Evolutionary conservation across 2,797 vertebrate species (phyloP).

Genomic region (Alcedo atthis): DNA sequence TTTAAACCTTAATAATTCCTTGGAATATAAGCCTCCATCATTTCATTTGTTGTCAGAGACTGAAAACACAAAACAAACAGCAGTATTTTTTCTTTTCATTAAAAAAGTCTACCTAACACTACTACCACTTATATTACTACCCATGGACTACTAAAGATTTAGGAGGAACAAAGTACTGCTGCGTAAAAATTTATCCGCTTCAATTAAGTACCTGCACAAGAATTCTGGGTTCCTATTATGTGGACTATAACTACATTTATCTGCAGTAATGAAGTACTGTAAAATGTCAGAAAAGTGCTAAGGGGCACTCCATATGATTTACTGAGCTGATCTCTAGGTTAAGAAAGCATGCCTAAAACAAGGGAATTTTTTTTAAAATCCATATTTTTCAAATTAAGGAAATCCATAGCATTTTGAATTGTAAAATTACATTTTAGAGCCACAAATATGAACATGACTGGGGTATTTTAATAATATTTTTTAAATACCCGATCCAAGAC

Average conservation of each 20-base stretch:
- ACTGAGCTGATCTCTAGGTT: conserved; percentile 52
- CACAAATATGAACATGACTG: background rate
- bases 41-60: conserved; percentile 55
- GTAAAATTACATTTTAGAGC: conserved; percentile 19
- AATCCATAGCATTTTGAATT: conserved; percentile 37
- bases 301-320: conserved; percentile 44
- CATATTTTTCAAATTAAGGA: conserved; percentile 60
- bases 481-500: background rate
- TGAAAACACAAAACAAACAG: conserved; percentile 56
- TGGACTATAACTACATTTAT: conserved; percentile 41
- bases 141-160: conserved; percentile 65
- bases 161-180: conserved; percentile 63
- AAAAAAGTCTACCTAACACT: conserved; percentile 46
- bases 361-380: conserved; percentile 8
- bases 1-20: conserved; percentile 70
- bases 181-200: conserved; percentile 57
- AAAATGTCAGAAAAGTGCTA: conserved; percentile 53
- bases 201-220: conserved; percentile 61
- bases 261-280: conserved; percentile 44
- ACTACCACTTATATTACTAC: conserved; percentile 50
- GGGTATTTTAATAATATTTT: background rate
- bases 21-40: conserved; percentile 55
- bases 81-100: conserved; percentile 62
- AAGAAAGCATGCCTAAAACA: conserved; percentile 42
- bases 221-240: conserved; percentile 52